Evolutionary conservation across 2,113 vertebrate genomes (phyloP).

Genomic region (Grammomys surdaster): DNA sequence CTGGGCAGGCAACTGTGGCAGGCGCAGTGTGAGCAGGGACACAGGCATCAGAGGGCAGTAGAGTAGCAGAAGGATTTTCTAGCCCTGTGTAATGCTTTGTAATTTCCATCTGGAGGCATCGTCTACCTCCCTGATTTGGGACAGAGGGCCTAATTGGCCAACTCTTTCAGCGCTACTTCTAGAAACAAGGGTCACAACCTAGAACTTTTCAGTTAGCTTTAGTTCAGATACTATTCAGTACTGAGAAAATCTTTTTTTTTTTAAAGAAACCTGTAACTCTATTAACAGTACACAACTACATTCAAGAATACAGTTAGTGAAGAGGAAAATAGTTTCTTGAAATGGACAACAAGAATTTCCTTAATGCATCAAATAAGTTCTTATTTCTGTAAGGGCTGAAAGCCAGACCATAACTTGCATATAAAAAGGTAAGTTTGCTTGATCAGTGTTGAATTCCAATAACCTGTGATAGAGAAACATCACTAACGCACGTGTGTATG

Average conservation of each 20-base stretch:
- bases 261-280: background rate
- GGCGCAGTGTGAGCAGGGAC: accelerated
- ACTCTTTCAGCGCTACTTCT: background rate
- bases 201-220: background rate
- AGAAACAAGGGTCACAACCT: background rate
- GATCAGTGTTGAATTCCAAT: background rate
- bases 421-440: background rate
- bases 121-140: background rate
- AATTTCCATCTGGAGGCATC: background rate
- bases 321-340: background rate
- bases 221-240: background rate
- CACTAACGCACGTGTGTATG: background rate
- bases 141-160: background rate
- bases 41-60: background rate
- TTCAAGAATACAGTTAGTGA: background rate
- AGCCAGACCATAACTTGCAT: background rate
- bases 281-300: accelerated
- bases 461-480: background rate
- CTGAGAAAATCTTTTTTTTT: background rate
- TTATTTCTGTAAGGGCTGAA: background rate
- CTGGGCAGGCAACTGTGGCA: background rate
- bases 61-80: no score
- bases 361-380: background rate
- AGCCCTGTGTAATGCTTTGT: background rate
- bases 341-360: background rate